Conservation (phyloP, 2,888 invertebrate genomes). For the Dryobotodes eremita region DNA sequence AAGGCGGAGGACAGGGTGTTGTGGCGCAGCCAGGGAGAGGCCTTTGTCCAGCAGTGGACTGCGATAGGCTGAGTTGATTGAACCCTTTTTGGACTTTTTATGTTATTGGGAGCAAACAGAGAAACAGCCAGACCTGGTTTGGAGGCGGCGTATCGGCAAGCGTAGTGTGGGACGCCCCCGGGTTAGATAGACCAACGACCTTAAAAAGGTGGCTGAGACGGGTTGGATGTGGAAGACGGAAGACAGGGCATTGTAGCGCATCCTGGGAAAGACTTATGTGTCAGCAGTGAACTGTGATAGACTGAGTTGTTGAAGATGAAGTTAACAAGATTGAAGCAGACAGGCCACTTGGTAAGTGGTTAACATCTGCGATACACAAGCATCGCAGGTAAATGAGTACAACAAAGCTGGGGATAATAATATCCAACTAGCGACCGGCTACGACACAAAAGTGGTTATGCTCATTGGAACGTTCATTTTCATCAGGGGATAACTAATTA, state of each 20-base stretch:
- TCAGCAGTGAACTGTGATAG: neutral
- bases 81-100: neutral
- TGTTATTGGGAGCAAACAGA: neutral
- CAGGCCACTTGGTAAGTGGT: too few species aligned
- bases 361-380: neutral
- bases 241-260: neutral
- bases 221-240: neutral
- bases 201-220: too few species aligned
- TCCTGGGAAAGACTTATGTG: neutral
- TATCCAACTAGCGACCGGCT: neutral
- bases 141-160: neutral
- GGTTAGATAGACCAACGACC: neutral
- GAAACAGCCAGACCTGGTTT: neutral
- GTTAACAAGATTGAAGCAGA: too few species aligned
- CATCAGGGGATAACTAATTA: neutral
- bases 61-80: too few species aligned
- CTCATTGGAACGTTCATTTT: too few species aligned
- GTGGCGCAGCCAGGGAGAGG: too few species aligned
- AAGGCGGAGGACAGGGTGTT: too few species aligned
- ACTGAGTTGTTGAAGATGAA: neutral
- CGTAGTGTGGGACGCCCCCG: neutral
- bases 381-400: neutral
- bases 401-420: neutral
- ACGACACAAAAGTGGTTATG: too few species aligned
- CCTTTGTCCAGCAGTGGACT: too few species aligned